Base-by-base conservation (phyloP, 1,140 invertebrate genomes). In the Cyrtorhinus lividipennis region DNA sequence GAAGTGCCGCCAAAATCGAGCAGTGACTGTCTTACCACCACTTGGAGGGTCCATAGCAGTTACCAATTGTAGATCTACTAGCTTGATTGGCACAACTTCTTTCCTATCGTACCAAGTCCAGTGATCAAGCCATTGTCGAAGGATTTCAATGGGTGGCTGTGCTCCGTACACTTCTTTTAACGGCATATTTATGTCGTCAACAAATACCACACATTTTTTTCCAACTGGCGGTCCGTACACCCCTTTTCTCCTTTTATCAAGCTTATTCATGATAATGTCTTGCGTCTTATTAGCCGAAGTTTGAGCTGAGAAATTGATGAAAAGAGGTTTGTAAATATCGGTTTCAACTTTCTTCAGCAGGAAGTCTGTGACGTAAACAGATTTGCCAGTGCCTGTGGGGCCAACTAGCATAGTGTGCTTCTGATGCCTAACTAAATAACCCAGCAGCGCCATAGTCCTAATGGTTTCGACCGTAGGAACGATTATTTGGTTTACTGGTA, bases 151-250 rank as follows among this genome's bases (percentile, higher is more conserved):
- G 0, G 92, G 89, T 0, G 92, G 92, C 73, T 95, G 91, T 0
- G 91, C 91, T 0, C 92, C 92, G 72, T 91, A 95, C 3, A 80
- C 80, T 74, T 92, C 89, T 62, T 85, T 83, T 66, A 88, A 74
- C 0, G 92, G 92, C 88, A 95, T 92, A 67, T 92, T 95, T 2
- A 97, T 80, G 72, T 97, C 93, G 72, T 97, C 93, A 2, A 97
- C 88, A 73, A 96, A 96, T 24, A 95, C 81, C 13, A 96, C 85
- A 76, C 86, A 85, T 66, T 85, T 85, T 72, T 91, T 95, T 1
- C 91, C 91, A 18, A 93, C 80, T 0, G 92, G 90, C 2, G 93
- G 92, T 0, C 93, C 93, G 73, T 81, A 96, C n/a, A 95, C 87
- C 2, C 92, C 75, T 80, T 95, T 95, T 62, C 90, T 80, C 63